A percentile compares a stretch with the other conserved stretches of the same genome.
phyloP scores from a whole-genome alignment of 2,113 vertebrate genomes.

The Sarotherodon lohbergeri region DNA sequence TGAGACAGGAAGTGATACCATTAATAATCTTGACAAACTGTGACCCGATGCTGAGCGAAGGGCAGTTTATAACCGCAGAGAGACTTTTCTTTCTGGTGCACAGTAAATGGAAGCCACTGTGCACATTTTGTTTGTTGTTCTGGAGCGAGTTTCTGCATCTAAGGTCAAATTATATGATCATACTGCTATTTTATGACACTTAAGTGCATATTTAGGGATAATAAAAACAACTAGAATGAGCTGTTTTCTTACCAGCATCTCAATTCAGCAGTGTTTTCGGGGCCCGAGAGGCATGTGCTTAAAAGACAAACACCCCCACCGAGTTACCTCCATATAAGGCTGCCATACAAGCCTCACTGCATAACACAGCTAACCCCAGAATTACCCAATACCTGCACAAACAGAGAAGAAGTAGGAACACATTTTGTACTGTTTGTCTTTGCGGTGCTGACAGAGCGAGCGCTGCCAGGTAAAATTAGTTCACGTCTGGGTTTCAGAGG shows the following conservation, averaged over 20 bases:
- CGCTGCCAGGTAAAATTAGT: background rate
- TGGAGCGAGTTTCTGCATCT: background rate
- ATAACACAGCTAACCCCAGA: background rate
- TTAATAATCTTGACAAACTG: background rate
- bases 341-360: background rate
- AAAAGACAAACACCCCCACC: background rate
- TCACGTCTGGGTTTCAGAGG: background rate
- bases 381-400: slow-evolving; percentile 15
- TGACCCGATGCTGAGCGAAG: background rate
- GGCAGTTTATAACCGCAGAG: background rate
- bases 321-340: slow-evolving; percentile 26
- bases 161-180: slow-evolving; percentile 1
- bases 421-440: background rate
- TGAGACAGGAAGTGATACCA: background rate
- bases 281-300: background rate
- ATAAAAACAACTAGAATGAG: background rate
- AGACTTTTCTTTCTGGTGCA: background rate
- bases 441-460: background rate
- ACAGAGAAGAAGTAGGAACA: background rate
- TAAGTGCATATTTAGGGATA: background rate
- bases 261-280: background rate
- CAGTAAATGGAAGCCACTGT: background rate
- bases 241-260: slow-evolving; percentile 4
- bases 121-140: background rate
- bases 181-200: background rate